Percentiles rank a stretch among this genome's conserved stretches.
Evolutionary conservation across 2,888 invertebrate genomes (phyloP).

Genomic region (Drosophila barbarae): DNA sequence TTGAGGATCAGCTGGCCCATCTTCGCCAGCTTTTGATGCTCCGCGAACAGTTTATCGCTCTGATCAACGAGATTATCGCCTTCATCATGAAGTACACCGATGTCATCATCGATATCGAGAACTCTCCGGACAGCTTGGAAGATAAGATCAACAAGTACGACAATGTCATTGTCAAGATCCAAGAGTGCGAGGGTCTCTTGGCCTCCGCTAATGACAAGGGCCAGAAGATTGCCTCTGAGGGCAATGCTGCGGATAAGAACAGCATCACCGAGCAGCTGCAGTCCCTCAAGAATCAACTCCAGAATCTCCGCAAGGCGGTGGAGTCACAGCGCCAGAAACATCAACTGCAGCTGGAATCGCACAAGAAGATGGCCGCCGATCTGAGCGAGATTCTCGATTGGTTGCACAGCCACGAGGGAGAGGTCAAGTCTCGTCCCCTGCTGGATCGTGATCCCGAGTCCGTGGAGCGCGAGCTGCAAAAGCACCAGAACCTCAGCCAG

Average conservation of each 20-base stretch:
- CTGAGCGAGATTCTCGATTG: constrained; percentile 90
- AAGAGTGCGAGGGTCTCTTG: constrained; percentile 92
- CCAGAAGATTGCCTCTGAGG: constrained; percentile 94
- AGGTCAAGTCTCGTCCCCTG: constrained; percentile 90
- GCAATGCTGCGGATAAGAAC: constrained; percentile 91
- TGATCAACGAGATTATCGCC: constrained; percentile 92
- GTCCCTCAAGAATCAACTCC: constrained; percentile 90
- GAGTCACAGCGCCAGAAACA: constrained; percentile 93
- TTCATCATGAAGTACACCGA: constrained; percentile 93
- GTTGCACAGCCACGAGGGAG: constrained; percentile 90
- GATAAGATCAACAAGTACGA: constrained; percentile 94
- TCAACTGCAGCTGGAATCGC: constrained; percentile 92
- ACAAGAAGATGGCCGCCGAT: constrained; percentile 90
- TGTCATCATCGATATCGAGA: constrained; percentile 91
- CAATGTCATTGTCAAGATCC: constrained; percentile 91
- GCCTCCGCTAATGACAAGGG: constrained; percentile 95
- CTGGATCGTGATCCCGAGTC: constrained; percentile 88
- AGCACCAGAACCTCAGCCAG: constrained; percentile 85
- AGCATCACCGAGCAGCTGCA: constrained; percentile 93
- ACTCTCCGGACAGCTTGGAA: constrained; percentile 88
- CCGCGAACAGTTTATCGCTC: constrained; percentile 92
- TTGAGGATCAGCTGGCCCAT: constrained; percentile 92
- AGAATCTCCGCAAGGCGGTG: constrained; percentile 88
- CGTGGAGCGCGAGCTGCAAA: constrained; percentile 89
- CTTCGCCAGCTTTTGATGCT: constrained; percentile 88